Conservation (phyloP, 2,888 invertebrate genomes). For the Morpho deidamia region DNA sequence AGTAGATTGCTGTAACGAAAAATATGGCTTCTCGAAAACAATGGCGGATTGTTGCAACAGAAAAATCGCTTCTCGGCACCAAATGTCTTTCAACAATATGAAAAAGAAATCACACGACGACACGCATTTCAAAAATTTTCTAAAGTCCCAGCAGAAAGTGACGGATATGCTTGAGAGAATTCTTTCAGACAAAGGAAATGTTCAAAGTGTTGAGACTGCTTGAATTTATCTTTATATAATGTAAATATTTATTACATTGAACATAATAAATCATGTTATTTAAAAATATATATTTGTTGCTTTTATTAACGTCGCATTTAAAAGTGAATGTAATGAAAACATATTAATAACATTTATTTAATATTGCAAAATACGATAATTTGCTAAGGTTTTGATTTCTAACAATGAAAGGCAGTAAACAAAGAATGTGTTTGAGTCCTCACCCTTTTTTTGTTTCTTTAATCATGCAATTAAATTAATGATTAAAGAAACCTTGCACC, state of each 20-base stretch:
- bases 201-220: slow-evolving; percentile 41
- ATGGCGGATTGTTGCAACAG: slow-evolving; percentile 27
- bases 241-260: neutral
- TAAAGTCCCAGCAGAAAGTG: slow-evolving; percentile 62
- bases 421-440: too few species aligned
- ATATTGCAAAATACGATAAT: too few species aligned
- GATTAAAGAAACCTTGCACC: too few species aligned
- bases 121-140: slow-evolving; percentile 50
- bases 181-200: slow-evolving; percentile 40
- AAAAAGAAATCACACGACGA: slow-evolving; percentile 44
- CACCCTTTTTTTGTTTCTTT: too few species aligned
- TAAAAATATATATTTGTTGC: too few species aligned
- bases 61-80: slow-evolving; percentile 43
- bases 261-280: neutral
- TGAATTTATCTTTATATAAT: neutral
- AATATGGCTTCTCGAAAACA: slow-evolving; percentile 22
- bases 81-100: slow-evolving; percentile 38
- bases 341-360: too few species aligned
- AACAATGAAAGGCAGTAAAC: too few species aligned
- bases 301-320: too few species aligned
- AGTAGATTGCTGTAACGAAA: slow-evolving; percentile 24
- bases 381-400: too few species aligned
- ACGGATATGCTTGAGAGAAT: slow-evolving; percentile 59
- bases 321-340: too few species aligned
- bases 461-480: too few species aligned